Percentiles rank a stretch among this genome's conserved stretches.
phyloP scores from a whole-genome alignment of 53 echinoderm and acorn worm genomes.

The Luidia sarsii region DNA sequence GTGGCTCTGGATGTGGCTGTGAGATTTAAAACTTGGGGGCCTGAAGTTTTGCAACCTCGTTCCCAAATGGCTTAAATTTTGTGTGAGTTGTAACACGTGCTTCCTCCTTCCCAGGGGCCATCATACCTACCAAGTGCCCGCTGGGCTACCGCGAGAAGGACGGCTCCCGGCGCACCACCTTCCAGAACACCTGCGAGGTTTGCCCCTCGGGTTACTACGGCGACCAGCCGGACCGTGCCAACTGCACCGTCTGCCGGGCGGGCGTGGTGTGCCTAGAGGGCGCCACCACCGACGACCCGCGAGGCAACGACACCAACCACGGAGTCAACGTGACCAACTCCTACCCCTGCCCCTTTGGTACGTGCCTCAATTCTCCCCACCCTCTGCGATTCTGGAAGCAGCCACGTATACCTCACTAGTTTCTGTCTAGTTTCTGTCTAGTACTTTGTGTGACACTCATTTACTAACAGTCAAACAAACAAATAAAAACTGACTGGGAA shows the following conservation, averaged over 20 bases:
- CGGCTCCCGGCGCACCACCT: conserved; percentile 75
- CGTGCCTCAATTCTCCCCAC: not conserved
- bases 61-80: no score
- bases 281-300: conserved; percentile 82
- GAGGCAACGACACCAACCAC: conserved; percentile 72
- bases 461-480: no score
- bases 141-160: conserved; percentile 92
- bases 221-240: conserved; percentile 80
- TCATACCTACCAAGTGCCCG: conserved; percentile 85
- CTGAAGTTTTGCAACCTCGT: no score
- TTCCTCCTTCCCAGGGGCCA: conserved; percentile 70
- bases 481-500: no score
- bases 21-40: no score
- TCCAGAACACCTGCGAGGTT: conserved; percentile 88
- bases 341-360: conserved; percentile 85
- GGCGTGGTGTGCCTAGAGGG: conserved; percentile 96
- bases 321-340: conserved; percentile 95
- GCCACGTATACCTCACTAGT: no score
- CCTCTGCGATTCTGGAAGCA: not conserved
- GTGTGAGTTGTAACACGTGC: no score
- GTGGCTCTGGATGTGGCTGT: no score
- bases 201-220: conserved; percentile 93
- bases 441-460: no score
- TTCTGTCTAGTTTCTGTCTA: not conserved
- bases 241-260: conserved; percentile 81